Evolutionary conservation across 1,140 invertebrate genomes (phyloP).

Genomic region (Listronotus oregonensis): DNA sequence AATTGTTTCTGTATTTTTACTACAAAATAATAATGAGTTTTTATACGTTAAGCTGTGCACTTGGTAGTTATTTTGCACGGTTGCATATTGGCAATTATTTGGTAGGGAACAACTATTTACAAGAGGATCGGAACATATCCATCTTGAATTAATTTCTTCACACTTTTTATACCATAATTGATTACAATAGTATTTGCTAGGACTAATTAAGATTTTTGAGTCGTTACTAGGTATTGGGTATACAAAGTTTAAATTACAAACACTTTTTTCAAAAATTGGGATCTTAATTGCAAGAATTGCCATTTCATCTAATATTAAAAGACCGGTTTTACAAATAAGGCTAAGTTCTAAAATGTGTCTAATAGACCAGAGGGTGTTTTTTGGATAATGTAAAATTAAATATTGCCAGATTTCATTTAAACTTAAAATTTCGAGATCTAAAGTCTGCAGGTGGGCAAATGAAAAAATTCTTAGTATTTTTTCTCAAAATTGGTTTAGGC

Average conservation of each 20-base stretch:
- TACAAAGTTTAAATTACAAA: constrained; percentile 3
- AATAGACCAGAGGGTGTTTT: constrained; percentile 15
- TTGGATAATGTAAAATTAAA: constrained; percentile 10
- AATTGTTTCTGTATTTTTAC: too few species aligned
- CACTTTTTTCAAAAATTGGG: constrained; percentile 1
- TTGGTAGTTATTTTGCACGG: too few species aligned
- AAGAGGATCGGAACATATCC: too few species aligned
- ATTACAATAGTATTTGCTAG: constrained; percentile 12
- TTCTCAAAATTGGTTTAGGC: background rate
- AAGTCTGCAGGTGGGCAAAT: background rate
- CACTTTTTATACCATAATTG: constrained; percentile 5
- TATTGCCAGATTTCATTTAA: constrained; percentile 1
- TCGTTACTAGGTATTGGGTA: constrained; percentile 8
- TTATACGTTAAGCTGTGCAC: too few species aligned
- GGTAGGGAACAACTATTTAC: background rate
- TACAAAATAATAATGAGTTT: too few species aligned
- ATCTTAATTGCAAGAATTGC: constrained; percentile 15
- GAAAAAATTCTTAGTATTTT: constrained; percentile 7
- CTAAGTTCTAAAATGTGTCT: constrained; percentile 8
- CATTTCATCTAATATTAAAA: constrained; percentile 10
- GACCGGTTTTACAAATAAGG: constrained; percentile 6
- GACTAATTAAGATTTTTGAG: constrained; percentile 9
- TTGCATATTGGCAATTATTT: constrained; percentile 5
- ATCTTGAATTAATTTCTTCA: too few species aligned
- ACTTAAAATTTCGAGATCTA: constrained; percentile 10